Conservation (phyloP, 1,140 invertebrate genomes). For the Conopomorpha cramerella region DNA sequence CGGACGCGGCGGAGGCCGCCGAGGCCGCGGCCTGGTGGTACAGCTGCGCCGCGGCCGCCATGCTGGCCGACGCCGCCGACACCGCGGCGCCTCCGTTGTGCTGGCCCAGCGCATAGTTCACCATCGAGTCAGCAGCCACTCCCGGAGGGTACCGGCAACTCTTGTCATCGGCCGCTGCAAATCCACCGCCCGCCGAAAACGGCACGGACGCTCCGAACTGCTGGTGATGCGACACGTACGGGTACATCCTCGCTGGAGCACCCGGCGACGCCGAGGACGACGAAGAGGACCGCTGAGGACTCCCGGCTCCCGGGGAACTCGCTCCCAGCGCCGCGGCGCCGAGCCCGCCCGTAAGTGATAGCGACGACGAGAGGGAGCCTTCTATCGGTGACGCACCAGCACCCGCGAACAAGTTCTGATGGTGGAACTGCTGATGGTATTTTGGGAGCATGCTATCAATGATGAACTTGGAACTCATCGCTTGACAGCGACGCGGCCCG, state of each 20-base stretch:
- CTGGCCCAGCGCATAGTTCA: conserved; percentile 77
- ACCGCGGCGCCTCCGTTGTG: conserved; percentile 75
- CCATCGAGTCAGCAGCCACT: conserved; percentile 74
- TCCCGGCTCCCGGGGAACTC: conserved; percentile 59
- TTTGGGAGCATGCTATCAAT: conserved; percentile 96
- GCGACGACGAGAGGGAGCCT: conserved; percentile 67
- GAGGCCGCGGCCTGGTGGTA: conserved; percentile 80
- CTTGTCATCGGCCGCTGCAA: conserved; percentile 73
- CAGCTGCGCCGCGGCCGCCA: conserved; percentile 83
- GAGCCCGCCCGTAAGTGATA: conserved; percentile 69
- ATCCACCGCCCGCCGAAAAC: conserved; percentile 48
- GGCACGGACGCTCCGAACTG: conserved; percentile 58
- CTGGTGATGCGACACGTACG: conserved; percentile 68
- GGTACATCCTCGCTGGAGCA: conserved; percentile 69
- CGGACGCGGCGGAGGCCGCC: conserved; percentile 60
- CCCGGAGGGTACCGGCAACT: conserved; percentile 76
- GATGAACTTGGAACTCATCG: conserved; percentile 95
- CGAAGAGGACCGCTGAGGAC: conserved; percentile 49
- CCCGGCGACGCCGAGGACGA: conserved; percentile 53
- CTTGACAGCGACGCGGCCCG: conserved; percentile 61
- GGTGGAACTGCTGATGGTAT: conserved; percentile 71
- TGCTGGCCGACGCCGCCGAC: conserved; percentile 73
- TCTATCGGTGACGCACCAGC: conserved; percentile 56
- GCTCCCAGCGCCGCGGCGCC: conserved; percentile 47
- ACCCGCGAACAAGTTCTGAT: conserved; percentile 58